phyloP scores from a whole-genome alignment of 2,888 invertebrate genomes.

The Noctua fimbriata region DNA sequence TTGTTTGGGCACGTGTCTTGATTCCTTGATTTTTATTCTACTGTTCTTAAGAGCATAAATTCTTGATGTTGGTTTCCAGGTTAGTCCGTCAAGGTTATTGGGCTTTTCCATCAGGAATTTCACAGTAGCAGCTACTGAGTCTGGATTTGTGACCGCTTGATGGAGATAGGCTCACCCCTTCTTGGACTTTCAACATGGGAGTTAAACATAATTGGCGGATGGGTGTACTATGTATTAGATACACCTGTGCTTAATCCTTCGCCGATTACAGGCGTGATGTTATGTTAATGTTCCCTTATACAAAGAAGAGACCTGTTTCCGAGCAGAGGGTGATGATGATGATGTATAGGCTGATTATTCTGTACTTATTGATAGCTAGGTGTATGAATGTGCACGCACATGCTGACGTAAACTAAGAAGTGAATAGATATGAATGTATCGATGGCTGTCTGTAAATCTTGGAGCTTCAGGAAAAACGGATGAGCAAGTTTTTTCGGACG shows the following conservation, averaged over 20 bases:
- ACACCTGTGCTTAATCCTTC: no score
- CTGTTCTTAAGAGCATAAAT: not conserved
- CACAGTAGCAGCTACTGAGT: not conserved
- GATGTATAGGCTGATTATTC: no score
- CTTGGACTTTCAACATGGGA: no score
- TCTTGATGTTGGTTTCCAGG: not conserved
- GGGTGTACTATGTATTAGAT: not conserved
- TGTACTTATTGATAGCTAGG: no score
- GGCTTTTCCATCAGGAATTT: not conserved
- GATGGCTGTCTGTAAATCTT: not conserved
- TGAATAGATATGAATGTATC: not conserved
- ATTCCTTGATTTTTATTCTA: not conserved
- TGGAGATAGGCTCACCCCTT: not conserved
- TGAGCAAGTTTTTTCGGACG: no score
- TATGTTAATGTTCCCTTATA: not conserved
- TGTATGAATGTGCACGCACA: no score
- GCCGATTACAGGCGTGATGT: not conserved
- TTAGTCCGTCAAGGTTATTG: not conserved
- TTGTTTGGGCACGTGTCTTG: constrained; percentile 17
- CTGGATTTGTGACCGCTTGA: not conserved
- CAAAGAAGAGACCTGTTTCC: not conserved
- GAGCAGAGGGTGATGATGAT: not conserved
- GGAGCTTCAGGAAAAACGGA: no score
- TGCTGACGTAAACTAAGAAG: no score
- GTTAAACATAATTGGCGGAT: not conserved